Conservation (phyloP, 2,888 invertebrate species). For the Pristionchus exspectatus region DNA sequence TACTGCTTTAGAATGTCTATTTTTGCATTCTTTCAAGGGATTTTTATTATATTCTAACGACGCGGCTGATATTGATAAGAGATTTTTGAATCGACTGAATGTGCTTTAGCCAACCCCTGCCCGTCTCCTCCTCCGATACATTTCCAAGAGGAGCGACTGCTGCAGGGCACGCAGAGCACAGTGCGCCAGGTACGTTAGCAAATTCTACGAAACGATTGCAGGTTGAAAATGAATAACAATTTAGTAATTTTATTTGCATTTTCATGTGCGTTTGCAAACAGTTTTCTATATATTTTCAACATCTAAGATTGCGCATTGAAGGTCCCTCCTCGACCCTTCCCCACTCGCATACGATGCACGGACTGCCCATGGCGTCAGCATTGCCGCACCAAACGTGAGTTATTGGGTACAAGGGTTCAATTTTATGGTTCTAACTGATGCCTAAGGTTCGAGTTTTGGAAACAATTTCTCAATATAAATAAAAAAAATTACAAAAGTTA, state of each 20-base stretch:
- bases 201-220: not conserved
- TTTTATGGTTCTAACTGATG: no score
- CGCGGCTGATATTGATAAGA: no score
- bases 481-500: no score
- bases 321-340: slow-evolving; percentile 62
- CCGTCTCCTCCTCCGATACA: slow-evolving; percentile 11
- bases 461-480: no score
- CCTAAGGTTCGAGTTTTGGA: no score
- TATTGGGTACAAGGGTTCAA: not conserved
- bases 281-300: no score
- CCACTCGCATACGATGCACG: slow-evolving; percentile 67
- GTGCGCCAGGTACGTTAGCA: not conserved
- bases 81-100: no score
- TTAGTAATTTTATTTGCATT: no score
- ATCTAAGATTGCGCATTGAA: not conserved
- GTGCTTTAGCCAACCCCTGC: not conserved
- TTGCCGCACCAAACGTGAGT: slow-evolving; percentile 44
- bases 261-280: no score
- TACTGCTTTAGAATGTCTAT: not conserved
- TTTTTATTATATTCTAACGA: no score
- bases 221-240: not conserved
- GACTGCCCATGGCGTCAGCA: slow-evolving; percentile 56
- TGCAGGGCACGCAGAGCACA: not conserved
- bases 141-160: not conserved
- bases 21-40: not conserved